Evolutionary conservation across 2,113 vertebrate genomes (phyloP).

Genomic region (Phodopus roborovskii): DNA sequence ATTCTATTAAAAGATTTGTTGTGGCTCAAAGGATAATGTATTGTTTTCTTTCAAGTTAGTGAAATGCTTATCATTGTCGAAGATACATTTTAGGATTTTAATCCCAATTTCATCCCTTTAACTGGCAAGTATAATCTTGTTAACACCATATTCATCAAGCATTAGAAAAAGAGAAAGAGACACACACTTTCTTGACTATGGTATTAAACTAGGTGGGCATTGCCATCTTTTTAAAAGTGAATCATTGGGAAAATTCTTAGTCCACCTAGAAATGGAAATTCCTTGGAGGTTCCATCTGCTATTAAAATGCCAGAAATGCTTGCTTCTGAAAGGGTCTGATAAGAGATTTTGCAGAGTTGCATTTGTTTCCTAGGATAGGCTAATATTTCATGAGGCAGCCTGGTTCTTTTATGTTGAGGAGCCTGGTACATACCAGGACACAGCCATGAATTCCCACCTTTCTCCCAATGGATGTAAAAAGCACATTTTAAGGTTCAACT

Average conservation of each 20-base stretch:
- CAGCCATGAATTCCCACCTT: constrained; percentile 38
- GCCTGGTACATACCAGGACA: background rate
- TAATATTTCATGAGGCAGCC: constrained; percentile 38
- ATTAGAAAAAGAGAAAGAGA: background rate
- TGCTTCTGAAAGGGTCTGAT: constrained; percentile 26
- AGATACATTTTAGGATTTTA: constrained; percentile 56
- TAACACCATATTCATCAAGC: constrained; percentile 48
- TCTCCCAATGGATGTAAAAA: background rate
- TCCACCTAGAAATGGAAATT: constrained; percentile 64
- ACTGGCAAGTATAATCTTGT: constrained; percentile 41
- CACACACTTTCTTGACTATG: constrained; percentile 6
- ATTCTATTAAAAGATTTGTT: constrained; percentile 79
- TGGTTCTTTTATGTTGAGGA: constrained; percentile 43
- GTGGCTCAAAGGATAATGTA: constrained; percentile 69
- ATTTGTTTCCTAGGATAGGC: constrained; percentile 43
- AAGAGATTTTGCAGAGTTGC: constrained; percentile 52
- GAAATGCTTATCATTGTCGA: constrained; percentile 51
- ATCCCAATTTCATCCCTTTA: constrained; percentile 25
- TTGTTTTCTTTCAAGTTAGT: constrained; percentile 66
- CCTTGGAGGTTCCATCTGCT: constrained; percentile 61
- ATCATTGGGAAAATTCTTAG: constrained; percentile 65
- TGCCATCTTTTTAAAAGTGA: constrained; percentile 39
- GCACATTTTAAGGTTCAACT: constrained; percentile 11
- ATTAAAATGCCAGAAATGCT: constrained; percentile 59
- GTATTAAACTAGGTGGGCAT: constrained; percentile 54